phyloP scores from a whole-genome alignment of 2,113 vertebrate genomes.

The Sylvietta virens region DNA sequence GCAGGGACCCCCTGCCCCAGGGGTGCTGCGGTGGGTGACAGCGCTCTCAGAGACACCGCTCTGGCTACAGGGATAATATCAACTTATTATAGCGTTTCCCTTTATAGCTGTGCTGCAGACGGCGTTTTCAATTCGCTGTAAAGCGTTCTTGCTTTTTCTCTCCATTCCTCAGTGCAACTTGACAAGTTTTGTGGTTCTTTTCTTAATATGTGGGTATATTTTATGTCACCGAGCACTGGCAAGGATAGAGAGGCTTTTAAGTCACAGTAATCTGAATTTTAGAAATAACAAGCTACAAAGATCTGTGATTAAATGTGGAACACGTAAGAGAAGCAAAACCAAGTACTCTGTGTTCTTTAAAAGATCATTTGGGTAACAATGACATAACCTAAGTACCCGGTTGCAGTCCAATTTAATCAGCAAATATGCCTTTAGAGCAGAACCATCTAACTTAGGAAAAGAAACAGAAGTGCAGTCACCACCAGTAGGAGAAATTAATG shows the following conservation, averaged over 20 bases:
- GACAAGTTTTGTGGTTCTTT: not conserved
- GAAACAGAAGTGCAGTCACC: constrained; percentile 9
- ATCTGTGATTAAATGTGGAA: not conserved
- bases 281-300: constrained; percentile 34
- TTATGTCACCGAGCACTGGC: not conserved
- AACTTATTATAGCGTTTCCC: not conserved
- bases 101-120: not conserved
- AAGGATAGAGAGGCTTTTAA: constrained; percentile 9
- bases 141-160: not conserved
- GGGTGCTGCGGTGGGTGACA: not conserved
- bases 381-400: not conserved
- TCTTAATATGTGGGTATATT: not conserved
- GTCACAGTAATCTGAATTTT: constrained; percentile 12
- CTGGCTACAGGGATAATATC: not conserved
- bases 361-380: constrained; percentile 3
- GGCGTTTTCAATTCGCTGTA: accelerated
- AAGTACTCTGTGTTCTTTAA: constrained; percentile 46
- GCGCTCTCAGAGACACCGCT: not conserved
- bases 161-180: not conserved
- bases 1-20: accelerated
- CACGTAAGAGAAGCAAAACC: not conserved
- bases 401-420: constrained; percentile 9
- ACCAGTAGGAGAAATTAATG: constrained; percentile 37
- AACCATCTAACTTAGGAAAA: constrained; percentile 25
- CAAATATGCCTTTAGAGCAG: constrained; percentile 4